A percentile compares a stretch with the other conserved stretches of the same genome.
phyloP scores from a whole-genome alignment of 2,113 vertebrate species.

The Candoia aspera region DNA sequence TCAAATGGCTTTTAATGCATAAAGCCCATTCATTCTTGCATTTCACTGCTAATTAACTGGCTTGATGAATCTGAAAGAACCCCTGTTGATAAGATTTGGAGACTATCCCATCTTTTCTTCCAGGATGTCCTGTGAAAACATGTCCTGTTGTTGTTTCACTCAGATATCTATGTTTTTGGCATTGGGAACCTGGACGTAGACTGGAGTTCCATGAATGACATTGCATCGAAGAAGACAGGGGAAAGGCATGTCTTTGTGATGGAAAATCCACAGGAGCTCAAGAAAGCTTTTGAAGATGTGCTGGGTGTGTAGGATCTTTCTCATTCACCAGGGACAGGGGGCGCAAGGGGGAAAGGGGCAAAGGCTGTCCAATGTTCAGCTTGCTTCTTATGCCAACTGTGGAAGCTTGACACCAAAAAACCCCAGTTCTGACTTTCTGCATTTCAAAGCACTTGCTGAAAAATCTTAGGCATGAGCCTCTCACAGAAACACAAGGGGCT shows the following conservation, averaged over 20 bases:
- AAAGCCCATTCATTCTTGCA: neutral
- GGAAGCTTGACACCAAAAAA: neutral
- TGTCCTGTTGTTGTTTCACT: neutral
- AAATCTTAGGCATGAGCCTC: neutral
- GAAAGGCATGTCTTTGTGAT: constrained; percentile 81
- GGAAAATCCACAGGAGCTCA: constrained; percentile 51
- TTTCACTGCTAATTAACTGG: neutral
- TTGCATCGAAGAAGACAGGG: constrained; percentile 76
- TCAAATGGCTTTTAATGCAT: neutral
- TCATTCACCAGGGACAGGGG: no score
- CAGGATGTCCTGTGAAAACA: no score
- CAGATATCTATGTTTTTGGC: constrained; percentile 87
- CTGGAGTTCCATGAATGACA: constrained; percentile 69
- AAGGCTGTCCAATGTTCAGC: neutral
- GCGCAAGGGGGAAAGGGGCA: neutral
- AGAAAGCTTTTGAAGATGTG: constrained; percentile 79
- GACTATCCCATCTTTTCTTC: neutral
- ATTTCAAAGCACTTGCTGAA: neutral
- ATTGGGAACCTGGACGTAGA: constrained; percentile 73
- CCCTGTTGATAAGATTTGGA: neutral
- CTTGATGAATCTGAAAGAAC: neutral
- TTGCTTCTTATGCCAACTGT: neutral
- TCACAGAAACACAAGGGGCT: neutral
- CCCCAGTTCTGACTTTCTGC: neutral
- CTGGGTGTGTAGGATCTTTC: constrained; percentile 73